Conservation (phyloP, 2,797 vertebrate species). For the Caiman crocodilus region DNA sequence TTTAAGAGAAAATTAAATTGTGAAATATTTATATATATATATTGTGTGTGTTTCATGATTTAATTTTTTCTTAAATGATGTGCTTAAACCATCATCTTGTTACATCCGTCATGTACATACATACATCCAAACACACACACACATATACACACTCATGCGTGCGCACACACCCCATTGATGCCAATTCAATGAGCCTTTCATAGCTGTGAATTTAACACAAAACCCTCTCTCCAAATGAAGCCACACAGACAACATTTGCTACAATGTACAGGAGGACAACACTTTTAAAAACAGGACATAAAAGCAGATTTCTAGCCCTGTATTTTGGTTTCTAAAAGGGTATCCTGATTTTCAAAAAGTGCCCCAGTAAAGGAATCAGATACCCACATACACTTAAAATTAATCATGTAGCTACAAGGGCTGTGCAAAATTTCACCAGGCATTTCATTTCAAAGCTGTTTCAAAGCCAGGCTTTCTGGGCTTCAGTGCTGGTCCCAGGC, state of each 20-base stretch:
- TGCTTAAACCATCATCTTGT: neutral
- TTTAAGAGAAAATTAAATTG: neutral
- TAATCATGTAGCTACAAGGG: too few species aligned
- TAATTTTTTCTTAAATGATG: neutral
- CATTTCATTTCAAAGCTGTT: too few species aligned
- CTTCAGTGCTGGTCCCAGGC: too few species aligned
- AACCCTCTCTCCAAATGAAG: neutral
- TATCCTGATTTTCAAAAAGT: neutral
- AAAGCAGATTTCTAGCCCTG: neutral
- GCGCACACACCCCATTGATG: neutral
- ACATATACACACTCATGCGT: too few species aligned
- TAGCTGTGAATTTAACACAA: neutral
- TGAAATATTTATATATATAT: neutral
- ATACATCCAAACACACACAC: too few species aligned
- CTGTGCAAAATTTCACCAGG: too few species aligned
- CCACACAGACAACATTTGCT: neutral
- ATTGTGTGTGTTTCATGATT: neutral
- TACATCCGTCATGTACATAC: neutral
- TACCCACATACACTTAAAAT: too few species aligned
- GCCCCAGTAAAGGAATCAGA: too few species aligned
- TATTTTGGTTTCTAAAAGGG: neutral
- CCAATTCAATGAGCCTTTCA: neutral
- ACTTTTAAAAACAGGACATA: neutral
- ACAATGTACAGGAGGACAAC: neutral
- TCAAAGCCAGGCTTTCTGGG: too few species aligned